A percentile compares a stretch with the other conserved stretches of the same genome.
These are phyloP conservation scores for Tiliacea citrago DNA, from an alignment of 2,888 invertebrate genomes.

Conservation along the genomic window DNA sequence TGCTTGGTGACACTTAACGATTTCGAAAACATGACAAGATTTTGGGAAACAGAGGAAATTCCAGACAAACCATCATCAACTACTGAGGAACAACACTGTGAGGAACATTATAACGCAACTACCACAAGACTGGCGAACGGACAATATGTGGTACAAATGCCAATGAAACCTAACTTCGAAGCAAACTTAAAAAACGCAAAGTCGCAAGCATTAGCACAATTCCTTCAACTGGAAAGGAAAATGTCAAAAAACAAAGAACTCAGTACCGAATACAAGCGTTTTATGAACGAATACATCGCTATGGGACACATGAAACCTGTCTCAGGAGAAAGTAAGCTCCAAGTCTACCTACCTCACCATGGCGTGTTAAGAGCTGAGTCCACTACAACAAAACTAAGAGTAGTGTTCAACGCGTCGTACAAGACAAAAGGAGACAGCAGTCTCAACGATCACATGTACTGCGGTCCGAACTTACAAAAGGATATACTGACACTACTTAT, in stretches of 20 bases:
- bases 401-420: background rate
- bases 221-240: no score
- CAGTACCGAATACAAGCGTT: background rate
- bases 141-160: constrained; percentile 8
- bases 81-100: no score
- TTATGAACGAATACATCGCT: constrained; percentile 23
- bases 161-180: constrained; percentile 14
- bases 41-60: constrained; percentile 8
- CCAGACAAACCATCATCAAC: background rate
- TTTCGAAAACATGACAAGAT: constrained; percentile 11
- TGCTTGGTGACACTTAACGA: no score
- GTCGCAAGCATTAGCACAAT: constrained; percentile 17
- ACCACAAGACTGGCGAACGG: no score
- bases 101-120: background rate
- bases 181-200: constrained; percentile 7
- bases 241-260: background rate
- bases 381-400: background rate
- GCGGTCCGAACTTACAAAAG: constrained; percentile 15
- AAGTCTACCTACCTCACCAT: constrained; percentile 22
- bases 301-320: constrained; percentile 28
- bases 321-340: background rate
- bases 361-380: constrained; percentile 11
- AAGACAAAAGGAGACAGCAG: constrained; percentile 8
- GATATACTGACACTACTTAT: no score
- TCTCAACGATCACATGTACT: constrained; percentile 12